Conservation (phyloP, 2,797 vertebrate species). For the Chloroceryle inda region DNA sequence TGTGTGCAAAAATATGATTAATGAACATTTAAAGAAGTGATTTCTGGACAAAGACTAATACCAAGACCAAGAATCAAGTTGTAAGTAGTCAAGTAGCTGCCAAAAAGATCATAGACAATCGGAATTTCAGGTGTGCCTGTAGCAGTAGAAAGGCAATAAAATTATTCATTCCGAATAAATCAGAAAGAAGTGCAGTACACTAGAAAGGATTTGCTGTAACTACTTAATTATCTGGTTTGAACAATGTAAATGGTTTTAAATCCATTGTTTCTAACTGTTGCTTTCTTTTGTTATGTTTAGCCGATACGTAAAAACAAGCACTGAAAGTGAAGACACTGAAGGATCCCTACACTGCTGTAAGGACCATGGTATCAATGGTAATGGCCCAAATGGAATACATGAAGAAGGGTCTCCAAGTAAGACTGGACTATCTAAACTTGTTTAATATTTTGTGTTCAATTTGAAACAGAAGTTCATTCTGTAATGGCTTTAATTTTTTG, state of each 20-base stretch:
- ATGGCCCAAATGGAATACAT: constrained; percentile 92
- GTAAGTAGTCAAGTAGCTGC: not conserved
- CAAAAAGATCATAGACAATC: not conserved
- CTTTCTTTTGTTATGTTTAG: constrained; percentile 77
- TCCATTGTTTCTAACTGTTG: not conserved
- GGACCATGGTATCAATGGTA: constrained; percentile 92
- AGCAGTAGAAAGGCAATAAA: not conserved
- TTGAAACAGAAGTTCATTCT: not conserved
- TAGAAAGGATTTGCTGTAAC: not conserved
- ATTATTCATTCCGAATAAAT: not conserved
- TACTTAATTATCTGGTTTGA: not conserved
- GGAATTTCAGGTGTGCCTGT: not conserved
- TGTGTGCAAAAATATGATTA: not conserved
- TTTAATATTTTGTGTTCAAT: not conserved
- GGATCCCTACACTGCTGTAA: constrained; percentile 88
- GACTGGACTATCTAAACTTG: constrained; percentile 51
- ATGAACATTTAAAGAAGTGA: not conserved
- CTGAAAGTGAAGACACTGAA: constrained; percentile 89
- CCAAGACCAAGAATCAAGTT: not conserved
- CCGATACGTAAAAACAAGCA: constrained; percentile 90
- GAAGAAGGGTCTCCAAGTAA: constrained; percentile 98
- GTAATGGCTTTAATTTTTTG: not conserved
- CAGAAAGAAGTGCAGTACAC: not conserved
- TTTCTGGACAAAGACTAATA: not conserved
- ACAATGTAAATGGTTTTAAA: not conserved